Evolutionary conservation across 2,113 vertebrate species (phyloP).

Genomic region (Oryzias celebensis): DNA sequence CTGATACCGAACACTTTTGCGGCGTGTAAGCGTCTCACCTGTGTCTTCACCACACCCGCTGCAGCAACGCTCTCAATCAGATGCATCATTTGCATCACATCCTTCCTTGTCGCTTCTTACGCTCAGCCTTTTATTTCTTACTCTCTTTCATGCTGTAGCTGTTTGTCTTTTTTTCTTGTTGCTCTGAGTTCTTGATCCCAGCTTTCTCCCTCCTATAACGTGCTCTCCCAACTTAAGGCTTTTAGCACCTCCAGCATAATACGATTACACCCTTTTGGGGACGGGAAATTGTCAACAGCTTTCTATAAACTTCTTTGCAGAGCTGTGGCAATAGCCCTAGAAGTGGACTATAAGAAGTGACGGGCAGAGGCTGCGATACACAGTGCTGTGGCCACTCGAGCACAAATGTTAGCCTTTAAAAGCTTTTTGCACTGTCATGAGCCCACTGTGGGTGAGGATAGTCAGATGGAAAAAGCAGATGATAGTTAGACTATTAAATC

Average conservation of each 20-base stretch:
- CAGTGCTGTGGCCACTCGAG: slow-evolving; percentile 68
- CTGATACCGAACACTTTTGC: slow-evolving; percentile 50
- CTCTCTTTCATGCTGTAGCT: slow-evolving; percentile 29
- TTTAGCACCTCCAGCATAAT: slow-evolving; percentile 71
- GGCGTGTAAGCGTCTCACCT: slow-evolving; percentile 20
- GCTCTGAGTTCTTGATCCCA: slow-evolving; percentile 27
- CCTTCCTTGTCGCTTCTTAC: slow-evolving; percentile 34
- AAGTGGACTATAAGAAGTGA: slow-evolving; percentile 24
- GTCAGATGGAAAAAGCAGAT: slow-evolving; percentile 19
- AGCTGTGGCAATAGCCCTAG: slow-evolving; percentile 21
- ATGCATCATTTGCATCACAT: slow-evolving; percentile 61
- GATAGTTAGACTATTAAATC: slow-evolving; percentile 29
- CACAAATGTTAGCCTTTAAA: slow-evolving; percentile 63
- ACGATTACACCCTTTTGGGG: slow-evolving; percentile 67
- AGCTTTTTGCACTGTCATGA: slow-evolving; percentile 62
- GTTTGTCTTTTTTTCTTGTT: slow-evolving; percentile 20
- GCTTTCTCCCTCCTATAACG: slow-evolving; percentile 42
- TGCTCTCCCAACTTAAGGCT: slow-evolving; percentile 55
- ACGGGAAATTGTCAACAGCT: slow-evolving; percentile 59
- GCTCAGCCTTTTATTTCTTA: slow-evolving; percentile 8
- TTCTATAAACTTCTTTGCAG: slow-evolving; percentile 65
- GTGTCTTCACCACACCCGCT: slow-evolving; percentile 21
- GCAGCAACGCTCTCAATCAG: slow-evolving; percentile 30
- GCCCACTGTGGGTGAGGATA: slow-evolving; percentile 21
- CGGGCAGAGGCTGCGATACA: slow-evolving; percentile 30